Conservation (phyloP, 2,797 vertebrate genomes). For the Coranthus polyacanthus region DNA sequence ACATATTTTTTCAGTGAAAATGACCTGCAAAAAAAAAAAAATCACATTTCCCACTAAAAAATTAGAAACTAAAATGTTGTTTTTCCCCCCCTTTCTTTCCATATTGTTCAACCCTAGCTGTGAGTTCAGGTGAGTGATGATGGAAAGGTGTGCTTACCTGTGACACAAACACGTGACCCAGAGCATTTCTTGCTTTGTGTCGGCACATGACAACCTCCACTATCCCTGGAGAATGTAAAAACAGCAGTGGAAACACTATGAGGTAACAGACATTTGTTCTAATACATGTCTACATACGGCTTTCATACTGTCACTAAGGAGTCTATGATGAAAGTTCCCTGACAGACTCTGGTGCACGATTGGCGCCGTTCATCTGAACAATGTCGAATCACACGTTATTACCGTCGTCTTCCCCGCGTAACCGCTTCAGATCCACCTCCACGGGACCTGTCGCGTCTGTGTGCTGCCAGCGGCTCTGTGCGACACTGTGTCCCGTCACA, state of each 20-base stretch:
- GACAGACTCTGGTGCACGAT: too few species aligned
- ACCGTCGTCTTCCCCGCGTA: constrained; percentile 80
- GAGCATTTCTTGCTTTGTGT: constrained; percentile 88
- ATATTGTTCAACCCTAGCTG: too few species aligned
- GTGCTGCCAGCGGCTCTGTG: constrained; percentile 51
- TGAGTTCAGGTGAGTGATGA: constrained; percentile 7
- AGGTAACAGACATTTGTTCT: background rate
- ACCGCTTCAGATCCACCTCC: constrained; percentile 78
- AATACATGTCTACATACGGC: too few species aligned
- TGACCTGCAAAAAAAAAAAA: too few species aligned
- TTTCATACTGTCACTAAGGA: too few species aligned
- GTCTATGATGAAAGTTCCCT: too few species aligned
- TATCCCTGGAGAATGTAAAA: constrained; percentile 84
- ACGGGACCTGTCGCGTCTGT: constrained; percentile 21
- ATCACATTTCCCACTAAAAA: too few species aligned
- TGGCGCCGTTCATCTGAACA: too few species aligned
- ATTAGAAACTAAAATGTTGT: too few species aligned
- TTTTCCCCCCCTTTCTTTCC: too few species aligned
- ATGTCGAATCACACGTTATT: too few species aligned
- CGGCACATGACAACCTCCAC: constrained; percentile 93
- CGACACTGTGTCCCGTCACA: background rate
- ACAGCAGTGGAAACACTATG: background rate
- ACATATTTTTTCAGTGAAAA: too few species aligned
- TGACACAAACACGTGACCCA: constrained; percentile 91
- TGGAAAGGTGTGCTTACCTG: constrained; percentile 85